Conservation (phyloP, 2,797 vertebrate genomes). For the Oreonectes daqikongensis region DNA sequence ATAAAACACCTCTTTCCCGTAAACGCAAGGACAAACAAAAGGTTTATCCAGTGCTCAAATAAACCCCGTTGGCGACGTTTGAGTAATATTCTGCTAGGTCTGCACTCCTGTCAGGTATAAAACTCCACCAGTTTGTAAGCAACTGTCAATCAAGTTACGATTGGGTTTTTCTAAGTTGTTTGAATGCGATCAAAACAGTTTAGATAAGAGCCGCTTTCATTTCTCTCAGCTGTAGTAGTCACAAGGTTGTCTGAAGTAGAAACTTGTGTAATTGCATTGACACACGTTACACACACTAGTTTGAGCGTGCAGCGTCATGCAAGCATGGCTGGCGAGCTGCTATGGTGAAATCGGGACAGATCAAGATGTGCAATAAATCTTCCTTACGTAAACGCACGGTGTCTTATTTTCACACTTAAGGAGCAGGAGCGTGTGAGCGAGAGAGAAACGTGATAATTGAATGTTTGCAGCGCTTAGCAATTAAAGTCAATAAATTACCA, state of each 20-base stretch:
- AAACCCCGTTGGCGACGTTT: constrained; percentile 17
- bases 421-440: not conserved
- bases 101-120: constrained; percentile 13
- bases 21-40: not conserved
- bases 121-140: constrained; percentile 40
- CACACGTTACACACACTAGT: not conserved
- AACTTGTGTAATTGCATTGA: not conserved
- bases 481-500: not conserved
- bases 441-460: not conserved
- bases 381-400: constrained; percentile 24
- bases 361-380: constrained; percentile 42
- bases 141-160: constrained; percentile 48
- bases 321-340: not conserved
- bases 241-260: not conserved
- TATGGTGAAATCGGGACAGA: constrained; percentile 8
- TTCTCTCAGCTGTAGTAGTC: not conserved
- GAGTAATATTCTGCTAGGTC: not conserved
- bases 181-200: not conserved
- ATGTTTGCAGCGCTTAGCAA: not conserved
- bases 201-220: constrained; percentile 14
- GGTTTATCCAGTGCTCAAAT: not conserved
- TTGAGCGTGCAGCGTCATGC: constrained; percentile 30
- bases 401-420: constrained; percentile 12
- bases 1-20: constrained; percentile 20
- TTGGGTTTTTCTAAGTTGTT: not conserved